These are phyloP conservation scores for Anthopleura sola DNA, from an alignment of 64 coral and sea anemone species.

Conservation along the genomic window DNA sequence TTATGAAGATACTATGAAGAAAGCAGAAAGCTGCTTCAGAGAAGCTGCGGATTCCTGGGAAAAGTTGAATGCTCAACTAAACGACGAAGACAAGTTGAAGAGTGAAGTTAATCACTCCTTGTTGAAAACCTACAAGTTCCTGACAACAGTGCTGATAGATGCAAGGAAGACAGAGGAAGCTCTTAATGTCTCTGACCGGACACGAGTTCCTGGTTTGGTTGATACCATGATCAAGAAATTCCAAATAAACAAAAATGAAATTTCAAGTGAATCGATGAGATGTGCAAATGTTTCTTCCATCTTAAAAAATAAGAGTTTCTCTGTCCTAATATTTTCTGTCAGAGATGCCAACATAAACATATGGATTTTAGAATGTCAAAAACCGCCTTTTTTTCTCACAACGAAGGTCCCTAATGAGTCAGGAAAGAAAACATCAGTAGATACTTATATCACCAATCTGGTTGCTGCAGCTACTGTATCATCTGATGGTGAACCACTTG, in stretches of 20 bases:
- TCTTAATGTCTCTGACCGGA: not conserved
- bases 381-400: not conserved
- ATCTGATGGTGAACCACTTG: not conserved
- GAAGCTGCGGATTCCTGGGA: not conserved
- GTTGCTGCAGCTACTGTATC: not conserved
- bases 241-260: not conserved
- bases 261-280: not conserved
- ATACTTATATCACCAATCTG: not conserved
- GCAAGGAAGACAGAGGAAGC: not conserved
- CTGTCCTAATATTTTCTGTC: not conserved
- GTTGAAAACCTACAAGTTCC: not conserved
- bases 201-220: not conserved
- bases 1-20: not conserved
- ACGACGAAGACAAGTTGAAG: not conserved
- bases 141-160: not conserved
- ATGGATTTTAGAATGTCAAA: not conserved
- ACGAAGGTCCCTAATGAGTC: not conserved
- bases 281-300: not conserved
- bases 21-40: not conserved
- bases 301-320: not conserved
- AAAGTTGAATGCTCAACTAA: not conserved
- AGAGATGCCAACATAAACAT: not conserved
- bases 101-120: not conserved
- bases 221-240: not conserved
- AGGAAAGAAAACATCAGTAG: not conserved